These are phyloP conservation scores for Callopanchax toddi DNA, from an alignment of 2,113 vertebrate species.

Conservation along the genomic window DNA sequence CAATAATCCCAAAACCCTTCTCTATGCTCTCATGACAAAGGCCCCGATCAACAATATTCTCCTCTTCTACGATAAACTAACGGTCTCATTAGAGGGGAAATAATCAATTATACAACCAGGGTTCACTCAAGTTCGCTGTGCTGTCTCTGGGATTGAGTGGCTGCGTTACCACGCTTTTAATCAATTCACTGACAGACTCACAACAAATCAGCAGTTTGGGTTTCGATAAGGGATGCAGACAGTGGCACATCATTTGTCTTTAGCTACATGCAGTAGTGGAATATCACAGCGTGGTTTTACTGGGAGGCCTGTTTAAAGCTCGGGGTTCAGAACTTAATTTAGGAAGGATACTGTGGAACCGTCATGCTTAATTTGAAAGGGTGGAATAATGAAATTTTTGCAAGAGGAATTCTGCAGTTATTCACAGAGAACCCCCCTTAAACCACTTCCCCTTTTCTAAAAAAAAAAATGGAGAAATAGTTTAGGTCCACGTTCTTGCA, in stretches of 20 bases:
- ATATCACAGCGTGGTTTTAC: conserved; percentile 41
- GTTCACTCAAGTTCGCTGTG: conserved; percentile 31
- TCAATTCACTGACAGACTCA: conserved; percentile 37
- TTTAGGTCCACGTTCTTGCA: conserved; percentile 11
- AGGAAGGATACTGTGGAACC: conserved; percentile 12
- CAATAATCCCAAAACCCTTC: conserved; percentile 38
- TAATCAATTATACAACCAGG: conserved; percentile 24
- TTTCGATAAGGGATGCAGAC: conserved; percentile 43
- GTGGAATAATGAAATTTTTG: neutral
- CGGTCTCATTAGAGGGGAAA: conserved; percentile 55
- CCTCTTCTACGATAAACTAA: conserved; percentile 47
- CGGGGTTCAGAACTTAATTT: conserved; percentile 30
- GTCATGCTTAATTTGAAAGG: conserved; percentile 23
- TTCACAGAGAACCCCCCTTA: conserved; percentile 14
- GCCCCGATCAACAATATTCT: conserved; percentile 44
- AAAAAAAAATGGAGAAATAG: neutral
- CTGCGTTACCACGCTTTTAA: conserved; percentile 46
- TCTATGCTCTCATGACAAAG: conserved; percentile 16
- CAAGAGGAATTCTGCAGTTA: conserved; percentile 9
- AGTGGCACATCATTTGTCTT: conserved; percentile 53
- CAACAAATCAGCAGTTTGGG: conserved; percentile 44
- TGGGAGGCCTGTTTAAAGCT: conserved; percentile 22
- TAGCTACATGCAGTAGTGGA: conserved; percentile 22
- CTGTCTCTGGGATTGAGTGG: conserved; percentile 55
- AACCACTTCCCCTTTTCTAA: neutral